These are phyloP conservation scores for Propithecus deckenii DNA, from an alignment of 2,797 vertebrate species.

Conservation along the genomic window DNA sequence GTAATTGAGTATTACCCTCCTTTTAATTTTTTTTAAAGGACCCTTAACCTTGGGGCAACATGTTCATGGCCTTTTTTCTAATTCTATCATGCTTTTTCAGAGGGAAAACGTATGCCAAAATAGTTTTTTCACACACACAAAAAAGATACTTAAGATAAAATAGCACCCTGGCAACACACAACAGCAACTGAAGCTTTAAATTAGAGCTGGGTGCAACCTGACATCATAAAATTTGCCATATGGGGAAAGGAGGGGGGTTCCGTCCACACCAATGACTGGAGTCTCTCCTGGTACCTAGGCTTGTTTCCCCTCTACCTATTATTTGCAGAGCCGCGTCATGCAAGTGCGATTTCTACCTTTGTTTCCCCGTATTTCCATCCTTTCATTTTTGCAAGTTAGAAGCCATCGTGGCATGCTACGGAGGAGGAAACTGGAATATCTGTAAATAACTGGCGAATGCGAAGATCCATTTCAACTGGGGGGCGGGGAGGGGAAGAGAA, in stretches of 20 bases:
- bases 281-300: not conserved
- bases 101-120: not conserved
- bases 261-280: not conserved
- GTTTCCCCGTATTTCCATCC: not conserved
- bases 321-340: accelerated
- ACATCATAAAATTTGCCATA: not conserved
- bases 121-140: not conserved
- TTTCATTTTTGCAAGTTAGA: not conserved
- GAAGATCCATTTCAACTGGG: not conserved
- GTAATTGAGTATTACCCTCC: not conserved
- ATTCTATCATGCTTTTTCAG: not conserved
- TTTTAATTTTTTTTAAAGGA: not conserved
- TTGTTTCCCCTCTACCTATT: accelerated
- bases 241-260: no score
- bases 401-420: not conserved
- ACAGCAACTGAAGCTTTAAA: not conserved
- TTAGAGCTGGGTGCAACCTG: not conserved
- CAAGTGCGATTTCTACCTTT: not conserved
- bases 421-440: slow-evolving; percentile 41
- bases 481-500: not conserved
- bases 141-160: not conserved
- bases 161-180: not conserved
- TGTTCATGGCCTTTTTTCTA: not conserved
- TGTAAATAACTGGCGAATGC: slow-evolving; percentile 16
- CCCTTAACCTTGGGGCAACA: not conserved